A percentile compares a stretch with the other conserved stretches of the same genome.
Evolutionary conservation across 1,140 invertebrate genomes (phyloP).

Genomic region (Mercenaria mercenaria): DNA sequence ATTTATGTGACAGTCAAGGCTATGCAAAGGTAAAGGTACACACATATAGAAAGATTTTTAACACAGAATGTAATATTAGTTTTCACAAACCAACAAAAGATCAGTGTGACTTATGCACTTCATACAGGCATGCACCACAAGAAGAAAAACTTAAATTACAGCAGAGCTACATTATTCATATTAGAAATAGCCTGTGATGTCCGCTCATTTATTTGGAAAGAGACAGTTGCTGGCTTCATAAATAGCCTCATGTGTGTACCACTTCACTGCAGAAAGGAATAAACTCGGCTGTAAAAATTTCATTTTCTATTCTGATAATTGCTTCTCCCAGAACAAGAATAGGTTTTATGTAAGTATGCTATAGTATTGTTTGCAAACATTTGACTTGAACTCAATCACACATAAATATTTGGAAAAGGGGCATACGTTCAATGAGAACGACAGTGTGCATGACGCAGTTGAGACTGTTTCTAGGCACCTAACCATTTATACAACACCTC

Average conservation of each 20-base stretch:
- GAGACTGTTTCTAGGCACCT: conserved; percentile 20
- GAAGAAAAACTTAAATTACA: no score
- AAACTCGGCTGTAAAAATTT: background rate
- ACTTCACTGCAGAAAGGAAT: background rate
- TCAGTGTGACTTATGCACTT: no score
- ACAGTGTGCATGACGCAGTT: conserved; percentile 27
- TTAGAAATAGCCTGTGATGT: background rate
- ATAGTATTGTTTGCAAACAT: conserved; percentile 5
- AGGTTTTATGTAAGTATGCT: conserved; percentile 7
- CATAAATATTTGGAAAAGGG: conserved; percentile 58
- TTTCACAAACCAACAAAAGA: no score
- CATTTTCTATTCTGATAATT: conserved; percentile 30
- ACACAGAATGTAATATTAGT: no score
- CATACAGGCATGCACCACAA: no score
- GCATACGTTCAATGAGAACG: conserved; percentile 37
- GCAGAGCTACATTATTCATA: no score
- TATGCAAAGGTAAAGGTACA: no score
- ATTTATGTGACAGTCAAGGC: no score
- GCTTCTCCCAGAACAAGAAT: conserved; percentile 1
- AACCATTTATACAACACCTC: background rate
- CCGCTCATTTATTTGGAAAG: conserved; percentile 6
- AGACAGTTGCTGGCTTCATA: background rate
- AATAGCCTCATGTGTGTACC: background rate
- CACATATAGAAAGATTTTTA: no score
- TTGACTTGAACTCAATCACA: background rate